Evolutionary conservation across 2,797 vertebrate species (phyloP).

Genomic region (Onychomys torridus): DNA sequence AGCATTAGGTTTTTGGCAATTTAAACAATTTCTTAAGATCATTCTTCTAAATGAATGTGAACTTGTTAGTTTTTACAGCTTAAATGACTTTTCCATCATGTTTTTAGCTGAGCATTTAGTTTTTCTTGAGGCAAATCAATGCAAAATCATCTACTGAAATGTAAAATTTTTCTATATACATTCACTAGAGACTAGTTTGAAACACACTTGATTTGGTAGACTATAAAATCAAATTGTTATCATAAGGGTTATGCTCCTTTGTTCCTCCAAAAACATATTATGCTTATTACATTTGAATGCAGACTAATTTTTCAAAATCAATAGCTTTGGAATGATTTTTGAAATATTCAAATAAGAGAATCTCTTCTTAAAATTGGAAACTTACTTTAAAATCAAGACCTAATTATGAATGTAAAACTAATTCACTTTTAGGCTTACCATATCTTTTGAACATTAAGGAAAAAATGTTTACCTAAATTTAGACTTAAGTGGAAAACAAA

Average conservation of each 20-base stretch:
- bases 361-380: constrained; percentile 67
- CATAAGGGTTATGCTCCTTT: constrained; percentile 74
- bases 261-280: constrained; percentile 63
- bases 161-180: constrained; percentile 73
- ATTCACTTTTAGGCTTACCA: constrained; percentile 67
- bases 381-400: constrained; percentile 69
- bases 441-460: constrained; percentile 67
- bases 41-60: constrained; percentile 66
- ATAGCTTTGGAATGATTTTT: constrained; percentile 61
- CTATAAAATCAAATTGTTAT: constrained; percentile 78
- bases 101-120: constrained; percentile 81
- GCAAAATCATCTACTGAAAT: constrained; percentile 83
- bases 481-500: constrained; percentile 68
- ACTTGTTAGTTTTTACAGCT: constrained; percentile 60
- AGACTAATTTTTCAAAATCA: constrained; percentile 71
- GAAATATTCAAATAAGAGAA: constrained; percentile 57
- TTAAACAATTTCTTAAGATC: constrained; percentile 71
- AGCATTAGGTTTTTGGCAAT: constrained; percentile 65
- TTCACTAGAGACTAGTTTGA: constrained; percentile 77
- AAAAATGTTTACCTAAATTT: constrained; percentile 77
- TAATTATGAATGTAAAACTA: constrained; percentile 75
- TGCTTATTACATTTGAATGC: constrained; percentile 73
- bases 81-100: constrained; percentile 76
- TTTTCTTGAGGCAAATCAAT: constrained; percentile 84
- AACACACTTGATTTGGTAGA: constrained; percentile 78